phyloP scores from a whole-genome alignment of 2,113 vertebrate species.

The Promerops cafer region DNA sequence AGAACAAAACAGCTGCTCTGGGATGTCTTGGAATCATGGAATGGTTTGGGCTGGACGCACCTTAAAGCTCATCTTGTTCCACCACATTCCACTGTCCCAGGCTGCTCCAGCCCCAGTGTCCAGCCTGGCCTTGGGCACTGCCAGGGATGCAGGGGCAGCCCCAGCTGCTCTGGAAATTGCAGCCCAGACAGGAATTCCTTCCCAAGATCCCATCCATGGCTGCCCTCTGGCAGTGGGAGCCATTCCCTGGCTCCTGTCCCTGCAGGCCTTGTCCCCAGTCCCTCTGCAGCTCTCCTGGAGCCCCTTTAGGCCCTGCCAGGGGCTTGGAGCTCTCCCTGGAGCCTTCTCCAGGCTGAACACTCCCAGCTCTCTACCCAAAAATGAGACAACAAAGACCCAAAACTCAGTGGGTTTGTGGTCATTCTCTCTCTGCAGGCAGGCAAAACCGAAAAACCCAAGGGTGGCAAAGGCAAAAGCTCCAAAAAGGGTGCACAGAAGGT shows the following conservation, averaged over 20 bases:
- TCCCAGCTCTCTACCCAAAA: background rate
- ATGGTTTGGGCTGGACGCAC: background rate
- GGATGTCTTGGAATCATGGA: background rate
- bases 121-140: rapidly evolving
- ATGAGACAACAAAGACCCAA: rapidly evolving
- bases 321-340: rapidly evolving
- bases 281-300: background rate
- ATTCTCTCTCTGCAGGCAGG: conserved; percentile 62
- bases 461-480: conserved; percentile 1
- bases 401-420: background rate
- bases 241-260: background rate
- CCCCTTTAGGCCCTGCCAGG: rapidly evolving
- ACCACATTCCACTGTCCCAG: background rate
- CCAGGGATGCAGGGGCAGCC: background rate
- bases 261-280: rapidly evolving
- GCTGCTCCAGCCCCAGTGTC: background rate
- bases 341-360: rapidly evolving
- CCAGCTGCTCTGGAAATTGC: background rate
- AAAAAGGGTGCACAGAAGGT: conserved; percentile 60
- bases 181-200: background rate
- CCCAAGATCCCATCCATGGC: rapidly evolving
- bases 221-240: background rate
- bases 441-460: conserved; percentile 66
- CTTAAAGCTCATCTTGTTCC: background rate
- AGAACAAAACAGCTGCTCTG: background rate